These are phyloP conservation scores for Hapalemur alaotrensis DNA, from an alignment of 2,797 vertebrate genomes.

Conservation along the genomic window DNA sequence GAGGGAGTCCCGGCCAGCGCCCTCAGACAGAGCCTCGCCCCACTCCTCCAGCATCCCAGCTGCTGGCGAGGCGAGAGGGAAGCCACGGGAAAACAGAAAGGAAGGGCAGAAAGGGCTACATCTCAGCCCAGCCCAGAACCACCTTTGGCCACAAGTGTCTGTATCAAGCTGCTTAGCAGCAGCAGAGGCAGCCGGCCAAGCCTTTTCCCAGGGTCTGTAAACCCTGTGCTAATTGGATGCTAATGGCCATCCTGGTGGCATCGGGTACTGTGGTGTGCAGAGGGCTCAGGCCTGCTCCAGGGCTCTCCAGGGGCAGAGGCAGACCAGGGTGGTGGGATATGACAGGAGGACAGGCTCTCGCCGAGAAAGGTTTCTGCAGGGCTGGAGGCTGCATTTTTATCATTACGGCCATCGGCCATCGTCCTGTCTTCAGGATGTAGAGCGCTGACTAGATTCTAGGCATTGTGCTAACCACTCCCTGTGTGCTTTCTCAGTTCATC, in stretches of 20 bases:
- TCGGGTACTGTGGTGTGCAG: neutral
- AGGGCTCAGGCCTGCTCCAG: neutral
- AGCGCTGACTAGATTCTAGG: neutral
- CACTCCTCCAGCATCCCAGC: neutral
- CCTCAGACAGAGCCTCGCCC: neutral
- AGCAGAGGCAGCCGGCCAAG: neutral
- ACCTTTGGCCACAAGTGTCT: conserved; percentile 55
- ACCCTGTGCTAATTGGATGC: neutral
- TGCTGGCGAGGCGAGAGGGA: neutral
- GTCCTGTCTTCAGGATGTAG: neutral
- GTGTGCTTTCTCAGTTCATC: fast-evolving
- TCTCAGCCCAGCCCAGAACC: neutral
- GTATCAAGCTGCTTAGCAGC: conserved; percentile 53
- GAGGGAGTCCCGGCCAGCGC: neutral
- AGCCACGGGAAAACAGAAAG: neutral
- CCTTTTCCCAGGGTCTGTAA: neutral
- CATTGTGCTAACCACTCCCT: neutral
- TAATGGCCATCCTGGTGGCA: neutral
- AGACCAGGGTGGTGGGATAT: fast-evolving
- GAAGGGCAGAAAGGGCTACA: neutral
- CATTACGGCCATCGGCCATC: fast-evolving
- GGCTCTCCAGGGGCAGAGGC: neutral
- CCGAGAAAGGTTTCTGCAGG: neutral
- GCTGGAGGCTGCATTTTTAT: neutral
- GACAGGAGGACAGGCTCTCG: fast-evolving